Base-by-base conservation (phyloP, 1,140 invertebrate species). In the Aphis craccivora region DNA sequence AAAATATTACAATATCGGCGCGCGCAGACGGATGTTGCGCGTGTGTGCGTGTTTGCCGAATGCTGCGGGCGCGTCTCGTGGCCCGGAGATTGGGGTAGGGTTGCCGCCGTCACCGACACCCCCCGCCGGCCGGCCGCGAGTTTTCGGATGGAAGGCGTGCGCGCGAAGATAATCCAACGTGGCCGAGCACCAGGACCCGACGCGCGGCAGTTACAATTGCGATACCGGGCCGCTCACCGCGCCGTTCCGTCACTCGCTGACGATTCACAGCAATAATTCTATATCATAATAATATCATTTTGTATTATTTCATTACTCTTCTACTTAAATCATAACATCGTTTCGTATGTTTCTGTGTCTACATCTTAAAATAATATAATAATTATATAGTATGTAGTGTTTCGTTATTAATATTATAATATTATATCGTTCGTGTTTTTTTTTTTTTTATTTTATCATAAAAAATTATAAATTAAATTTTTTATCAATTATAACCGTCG, bases 131-230 rank as follows among this genome's bases (percentile, higher is more conserved):
- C 48, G 87, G 22, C 37, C 37, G 6, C 14, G 53, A 23, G 53
- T 43, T 60, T 90, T 90, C 25, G 89, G 89, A 90, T 14, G 89
- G 89, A 43, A 90, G 89, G 89, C 55, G 89, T 43, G 89, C 55
- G 89, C 8, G 89, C 89, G 55, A 90, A 90, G 89, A 90, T 43
- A 51, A 67, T 90, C 53, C 53, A 67, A 90, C 89, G 89, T 90
- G 89, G 89, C 23, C 40, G 89, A 43, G 89, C 35, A 30, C 48
- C 22, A 23, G 8, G 55, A 43, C 23, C 53, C 53, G 53, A 67
- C 53, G 89, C 89, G 55, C 89, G 89, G 53, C 89, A 90, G 89
- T 90, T 40, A 67, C 53, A 67, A 60, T n/a, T 55, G 40, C 89
- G 55, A 67, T 35, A 67, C 53, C 89, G 60, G n/a, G 30, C 30